Conservation (phyloP, 2,888 invertebrate genomes). For the Griposia aprilina region DNA sequence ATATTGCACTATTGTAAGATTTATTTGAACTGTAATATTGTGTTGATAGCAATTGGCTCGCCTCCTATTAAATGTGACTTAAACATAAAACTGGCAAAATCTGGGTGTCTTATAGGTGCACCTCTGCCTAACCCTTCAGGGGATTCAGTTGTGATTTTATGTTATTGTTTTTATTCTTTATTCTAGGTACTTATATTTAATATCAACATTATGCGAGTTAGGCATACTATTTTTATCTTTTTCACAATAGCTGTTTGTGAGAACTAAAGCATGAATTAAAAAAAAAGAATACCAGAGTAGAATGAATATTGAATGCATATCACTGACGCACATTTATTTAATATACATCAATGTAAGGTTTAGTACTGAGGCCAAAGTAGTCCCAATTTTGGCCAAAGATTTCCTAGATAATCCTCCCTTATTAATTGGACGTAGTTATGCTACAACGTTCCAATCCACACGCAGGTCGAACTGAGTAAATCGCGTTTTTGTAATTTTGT, state of each 20-base stretch:
- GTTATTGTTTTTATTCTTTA: background rate
- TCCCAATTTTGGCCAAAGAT: background rate
- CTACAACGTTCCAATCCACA: constrained; percentile 13
- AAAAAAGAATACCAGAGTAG: background rate
- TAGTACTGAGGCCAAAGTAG: background rate
- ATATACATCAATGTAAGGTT: background rate
- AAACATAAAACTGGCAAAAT: background rate
- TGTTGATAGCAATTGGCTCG: background rate
- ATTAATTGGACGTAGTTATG: constrained; percentile 8
- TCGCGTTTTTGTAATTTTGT: too few species aligned
- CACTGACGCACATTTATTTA: background rate
- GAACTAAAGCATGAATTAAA: background rate
- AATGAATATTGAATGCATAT: background rate
- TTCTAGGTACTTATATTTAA: background rate
- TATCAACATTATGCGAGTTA: too few species aligned
- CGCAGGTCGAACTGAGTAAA: too few species aligned
- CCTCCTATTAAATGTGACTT: too few species aligned
- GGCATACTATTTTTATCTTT: background rate
- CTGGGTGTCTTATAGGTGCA: background rate
- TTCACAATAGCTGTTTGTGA: background rate
- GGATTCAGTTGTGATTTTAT: background rate
- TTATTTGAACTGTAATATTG: background rate
- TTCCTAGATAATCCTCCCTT: background rate
- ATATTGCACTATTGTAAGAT: background rate
- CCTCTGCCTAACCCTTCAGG: background rate